Evolutionary conservation across 2,797 vertebrate species (phyloP).

Genomic region (Euthynnus affinis): DNA sequence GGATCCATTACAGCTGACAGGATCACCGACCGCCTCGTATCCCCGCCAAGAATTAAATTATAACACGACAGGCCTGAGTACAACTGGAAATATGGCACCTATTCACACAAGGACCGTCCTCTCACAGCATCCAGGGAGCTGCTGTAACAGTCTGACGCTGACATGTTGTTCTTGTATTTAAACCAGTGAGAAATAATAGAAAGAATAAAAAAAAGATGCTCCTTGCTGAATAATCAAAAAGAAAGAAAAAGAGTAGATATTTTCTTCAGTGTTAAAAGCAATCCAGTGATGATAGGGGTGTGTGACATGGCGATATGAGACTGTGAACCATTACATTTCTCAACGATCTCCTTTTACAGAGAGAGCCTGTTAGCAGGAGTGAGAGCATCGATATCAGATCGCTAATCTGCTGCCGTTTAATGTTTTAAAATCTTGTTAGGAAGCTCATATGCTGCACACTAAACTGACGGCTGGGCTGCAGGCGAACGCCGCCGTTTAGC

Average conservation of each 20-base stretch:
- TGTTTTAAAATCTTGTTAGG: too few species aligned
- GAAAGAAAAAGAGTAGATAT: too few species aligned
- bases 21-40: conserved; percentile 20
- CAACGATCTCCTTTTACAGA: too few species aligned
- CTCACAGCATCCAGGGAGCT: background rate
- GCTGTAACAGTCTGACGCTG: background rate
- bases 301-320: too few species aligned
- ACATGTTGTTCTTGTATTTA: background rate
- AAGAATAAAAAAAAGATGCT: background rate
- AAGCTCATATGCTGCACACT: too few species aligned
- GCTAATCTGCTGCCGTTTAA: too few species aligned
- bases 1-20: conserved; percentile 44
- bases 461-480: too few species aligned
- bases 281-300: background rate
- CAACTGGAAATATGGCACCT: conserved; percentile 21
- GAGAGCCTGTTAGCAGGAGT: too few species aligned
- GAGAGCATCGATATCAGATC: too few species aligned
- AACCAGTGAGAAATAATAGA: background rate
- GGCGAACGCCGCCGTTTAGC: too few species aligned
- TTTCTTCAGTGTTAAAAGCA: background rate
- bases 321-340: too few species aligned
- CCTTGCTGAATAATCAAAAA: too few species aligned
- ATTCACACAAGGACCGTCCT: conserved; percentile 4
- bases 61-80: conserved; percentile 15
- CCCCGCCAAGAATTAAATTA: conserved; percentile 33